Percentiles rank a stretch among this genome's conserved stretches.
phyloP scores from a whole-genome alignment of 1,140 invertebrate species.

The Druon quercuslanigerum region DNA sequence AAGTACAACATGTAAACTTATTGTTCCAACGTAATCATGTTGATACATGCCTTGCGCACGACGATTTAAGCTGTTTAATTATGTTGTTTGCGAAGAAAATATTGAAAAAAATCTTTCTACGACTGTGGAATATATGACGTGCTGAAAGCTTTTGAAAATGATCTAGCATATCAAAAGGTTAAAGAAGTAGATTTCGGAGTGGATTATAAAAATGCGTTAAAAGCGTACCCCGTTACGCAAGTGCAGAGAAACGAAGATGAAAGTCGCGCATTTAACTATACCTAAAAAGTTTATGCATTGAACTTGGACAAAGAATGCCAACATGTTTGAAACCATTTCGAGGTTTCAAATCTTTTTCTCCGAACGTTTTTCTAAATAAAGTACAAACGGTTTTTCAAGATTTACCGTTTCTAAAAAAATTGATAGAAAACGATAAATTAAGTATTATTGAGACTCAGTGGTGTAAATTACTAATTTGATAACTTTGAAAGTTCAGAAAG shows the following conservation, averaged over 20 bases:
- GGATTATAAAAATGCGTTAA: slow-evolving; percentile 38
- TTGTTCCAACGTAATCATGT: background rate
- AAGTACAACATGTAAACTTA: too few relatives aligned
- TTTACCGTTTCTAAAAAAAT: too few relatives aligned
- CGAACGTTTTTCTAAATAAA: background rate
- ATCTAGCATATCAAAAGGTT: slow-evolving; percentile 40
- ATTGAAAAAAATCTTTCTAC: slow-evolving; percentile 42
- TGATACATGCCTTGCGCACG: slow-evolving; percentile 47
- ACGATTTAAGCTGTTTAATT: slow-evolving; percentile 47
- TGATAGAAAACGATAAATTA: too few relatives aligned
- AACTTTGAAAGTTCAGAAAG: too few relatives aligned
- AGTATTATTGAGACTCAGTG: too few relatives aligned
- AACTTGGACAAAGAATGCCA: slow-evolving; percentile 39
- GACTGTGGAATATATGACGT: slow-evolving; percentile 23
- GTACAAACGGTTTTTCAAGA: too few relatives aligned
- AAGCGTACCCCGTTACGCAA: too few relatives aligned
- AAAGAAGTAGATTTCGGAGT: slow-evolving; percentile 40
- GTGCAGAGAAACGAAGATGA: background rate
- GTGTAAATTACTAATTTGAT: too few relatives aligned
- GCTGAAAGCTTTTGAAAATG: slow-evolving; percentile 38
- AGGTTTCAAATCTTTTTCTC: slow-evolving; percentile 34
- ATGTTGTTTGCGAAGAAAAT: slow-evolving; percentile 15
- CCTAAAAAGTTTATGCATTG: background rate
- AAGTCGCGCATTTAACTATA: too few relatives aligned
- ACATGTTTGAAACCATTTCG: slow-evolving; percentile 33